Evolutionary conservation across 1,140 invertebrate species (phyloP), one percentile per base, ranked within the genome.

Genomic region (Propsilocerus akamusi): DNA sequence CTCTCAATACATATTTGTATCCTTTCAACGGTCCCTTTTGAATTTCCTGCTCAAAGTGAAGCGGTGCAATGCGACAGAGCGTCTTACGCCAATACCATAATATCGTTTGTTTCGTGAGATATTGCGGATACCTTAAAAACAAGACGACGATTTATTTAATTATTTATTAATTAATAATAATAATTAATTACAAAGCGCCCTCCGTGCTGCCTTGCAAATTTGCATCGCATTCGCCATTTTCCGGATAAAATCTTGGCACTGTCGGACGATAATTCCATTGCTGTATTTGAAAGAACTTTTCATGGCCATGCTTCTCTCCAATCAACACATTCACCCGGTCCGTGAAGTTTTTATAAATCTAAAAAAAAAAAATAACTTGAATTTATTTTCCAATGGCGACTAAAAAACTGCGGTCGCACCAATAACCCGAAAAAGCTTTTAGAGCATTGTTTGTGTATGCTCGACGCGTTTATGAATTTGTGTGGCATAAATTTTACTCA

Each of bases 121-220:
- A 62, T 53, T 76, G 74, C 14, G 68, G 67, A 17, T n/a, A n/a
- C n/a, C n/a, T n/a, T n/a, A n/a, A n/a, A n/a, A n/a, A n/a, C n/a
- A n/a, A n/a, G n/a, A n/a, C n/a, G n/a, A n/a, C n/a, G n/a, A n/a
- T n/a, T n/a, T n/a, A n/a, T n/a, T n/a, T n/a, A n/a, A n/a, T n/a
- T n/a, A n/a, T n/a, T n/a, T n/a, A n/a, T n/a, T n/a, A n/a, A n/a
- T n/a, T n/a, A n/a, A n/a, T n/a, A n/a, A n/a, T n/a, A n/a, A n/a
- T n/a, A n/a, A n/a, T n/a, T n/a, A n/a, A n/a, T 56, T 77, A 78
- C 51, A 70, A 62, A 2, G 76, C 67, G 3, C 75, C 76, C 55
- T 77, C 75, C 0, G 73, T 72, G 0, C 74, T 67, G 5, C 71
- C 70, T n/a, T 60, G 56, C 0, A 76, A 59, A 25, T 63, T 66